Conservation (phyloP, 2,797 vertebrate species). For the Characodon lateralis region DNA sequence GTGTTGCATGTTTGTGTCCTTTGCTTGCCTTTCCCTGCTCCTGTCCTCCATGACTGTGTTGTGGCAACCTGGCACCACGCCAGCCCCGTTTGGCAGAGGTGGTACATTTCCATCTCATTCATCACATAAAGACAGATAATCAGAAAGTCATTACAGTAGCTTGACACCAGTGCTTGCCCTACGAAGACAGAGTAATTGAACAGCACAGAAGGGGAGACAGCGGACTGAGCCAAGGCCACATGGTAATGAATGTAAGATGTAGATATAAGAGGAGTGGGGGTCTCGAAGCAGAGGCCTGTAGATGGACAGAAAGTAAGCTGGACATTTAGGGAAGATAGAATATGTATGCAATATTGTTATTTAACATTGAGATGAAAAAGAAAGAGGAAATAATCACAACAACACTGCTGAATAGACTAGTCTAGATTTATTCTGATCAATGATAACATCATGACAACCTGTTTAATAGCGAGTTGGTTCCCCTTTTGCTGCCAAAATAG, state of each 20-base stretch:
- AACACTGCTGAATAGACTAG: constrained; percentile 19
- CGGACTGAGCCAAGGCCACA: constrained; percentile 88
- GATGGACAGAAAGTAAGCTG: constrained; percentile 49
- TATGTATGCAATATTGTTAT: constrained; percentile 18
- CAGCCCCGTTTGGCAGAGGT: constrained; percentile 85
- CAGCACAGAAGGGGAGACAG: constrained; percentile 84
- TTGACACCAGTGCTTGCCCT: constrained; percentile 88
- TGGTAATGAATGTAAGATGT: constrained; percentile 95
- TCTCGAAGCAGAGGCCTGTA: constrained; percentile 29
- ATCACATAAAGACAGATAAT: constrained; percentile 99
- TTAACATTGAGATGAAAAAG: constrained; percentile 16
- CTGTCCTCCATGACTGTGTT: constrained; percentile 63
- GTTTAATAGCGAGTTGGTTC: neutral
- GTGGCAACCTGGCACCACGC: constrained; percentile 82
- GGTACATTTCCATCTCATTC: constrained; percentile 99
- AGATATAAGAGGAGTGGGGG: constrained; percentile 78
- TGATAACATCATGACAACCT: neutral
- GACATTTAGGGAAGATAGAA: constrained; percentile 41
- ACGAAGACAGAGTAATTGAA: constrained; percentile 96
- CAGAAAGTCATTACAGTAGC: constrained; percentile 99
- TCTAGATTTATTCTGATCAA: neutral
- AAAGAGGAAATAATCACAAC: constrained; percentile 14
- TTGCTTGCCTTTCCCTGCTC: constrained; percentile 43
- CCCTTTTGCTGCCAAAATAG: neutral
- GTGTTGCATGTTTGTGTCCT: constrained; percentile 69